Evolutionary conservation across 2,113 vertebrate species (phyloP), one percentile per base, ranked within the genome.

Genomic region (Hoplias malabaricus): DNA sequence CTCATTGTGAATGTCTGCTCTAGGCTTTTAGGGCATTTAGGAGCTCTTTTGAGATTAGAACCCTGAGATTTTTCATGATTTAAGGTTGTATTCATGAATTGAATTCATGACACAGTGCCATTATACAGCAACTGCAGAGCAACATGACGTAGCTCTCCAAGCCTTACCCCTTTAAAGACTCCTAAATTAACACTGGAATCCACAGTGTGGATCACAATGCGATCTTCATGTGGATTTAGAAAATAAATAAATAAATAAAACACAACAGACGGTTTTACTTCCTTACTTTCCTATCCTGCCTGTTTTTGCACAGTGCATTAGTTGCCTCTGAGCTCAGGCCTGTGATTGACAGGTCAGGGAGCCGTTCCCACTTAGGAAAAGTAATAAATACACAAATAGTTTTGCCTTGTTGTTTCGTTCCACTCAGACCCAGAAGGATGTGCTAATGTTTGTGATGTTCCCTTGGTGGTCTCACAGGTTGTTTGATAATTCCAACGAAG

Each of bases 401-500:
- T 70, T 38, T n/a, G 2, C 21, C 46, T 16, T 38, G 9, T 65
- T 6, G 38, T 59, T 16, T 40, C n/a, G 65, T 5, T 77, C 36
- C 11, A 25, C 54, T 72, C 27, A 31, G 88, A 43, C 56, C 0
- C 0, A 84, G 34, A 13, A 63, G n/a, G 3, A 48, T 78, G n/a
- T 70, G 7, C 11, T 48, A 29, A 65, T 54, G 25, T 59, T 25
- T 80, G 40, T 2, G n/a, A 5, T 61, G 16, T 5, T 2, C n/a
- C 19, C 16, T 12, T 19, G 31, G 25, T 27, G 73, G 10, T 42
- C 23, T 78, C 46, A 79, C 88, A 96, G 95, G 69, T 86, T 91
- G 61, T 93, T 94, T 36, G 95, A 96, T 85, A 91, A 91, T 75
- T 96, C 95, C 59, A 96, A 87, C 0, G 93, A 97, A 79, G 96